These are phyloP conservation scores for Opisthocomus hoazin DNA, from an alignment of 2,113 vertebrate species.

Conservation along the genomic window DNA sequence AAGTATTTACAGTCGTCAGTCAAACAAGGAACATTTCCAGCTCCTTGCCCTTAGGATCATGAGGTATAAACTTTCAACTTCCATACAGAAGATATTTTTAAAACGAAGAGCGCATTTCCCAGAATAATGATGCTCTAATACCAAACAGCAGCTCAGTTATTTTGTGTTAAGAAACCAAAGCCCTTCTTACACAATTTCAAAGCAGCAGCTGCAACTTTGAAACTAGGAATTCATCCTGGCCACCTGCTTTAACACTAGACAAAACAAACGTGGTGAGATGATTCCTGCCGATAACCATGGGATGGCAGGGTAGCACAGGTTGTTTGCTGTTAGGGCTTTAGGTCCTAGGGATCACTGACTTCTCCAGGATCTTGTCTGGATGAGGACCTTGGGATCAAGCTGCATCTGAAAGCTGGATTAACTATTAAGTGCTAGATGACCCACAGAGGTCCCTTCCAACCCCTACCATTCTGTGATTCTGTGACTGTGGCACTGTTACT, in stretches of 20 bases:
- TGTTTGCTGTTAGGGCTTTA: not conserved
- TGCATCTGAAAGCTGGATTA: not conserved
- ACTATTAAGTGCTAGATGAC: not conserved
- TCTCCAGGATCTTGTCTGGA: not conserved
- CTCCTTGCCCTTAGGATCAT: slow-evolving; percentile 16
- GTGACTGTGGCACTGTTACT: not conserved
- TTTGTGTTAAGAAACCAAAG: slow-evolving; percentile 61
- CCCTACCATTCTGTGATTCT: too few species aligned
- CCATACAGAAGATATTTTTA: slow-evolving; percentile 48
- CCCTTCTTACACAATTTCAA: slow-evolving; percentile 66
- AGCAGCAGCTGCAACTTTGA: slow-evolving; percentile 65
- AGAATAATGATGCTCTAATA: slow-evolving; percentile 63
- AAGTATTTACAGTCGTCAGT: not conserved
- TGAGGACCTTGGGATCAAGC: not conserved
- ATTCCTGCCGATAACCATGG: not conserved
- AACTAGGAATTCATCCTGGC: slow-evolving; percentile 52
- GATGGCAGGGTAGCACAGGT: slow-evolving; percentile 28
- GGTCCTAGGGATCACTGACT: not conserved
- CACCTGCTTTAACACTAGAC: slow-evolving; percentile 57
- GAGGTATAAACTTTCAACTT: slow-evolving; percentile 44
- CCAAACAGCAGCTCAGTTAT: slow-evolving; percentile 62
- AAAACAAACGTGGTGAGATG: slow-evolving; percentile 34
- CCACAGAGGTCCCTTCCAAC: too few species aligned
- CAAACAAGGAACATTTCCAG: slow-evolving; percentile 11
- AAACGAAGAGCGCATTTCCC: slow-evolving; percentile 41